These are phyloP conservation scores for Leptestheria dahalacensis DNA, from an alignment of 1,140 invertebrate species.

Conservation along the genomic window DNA sequence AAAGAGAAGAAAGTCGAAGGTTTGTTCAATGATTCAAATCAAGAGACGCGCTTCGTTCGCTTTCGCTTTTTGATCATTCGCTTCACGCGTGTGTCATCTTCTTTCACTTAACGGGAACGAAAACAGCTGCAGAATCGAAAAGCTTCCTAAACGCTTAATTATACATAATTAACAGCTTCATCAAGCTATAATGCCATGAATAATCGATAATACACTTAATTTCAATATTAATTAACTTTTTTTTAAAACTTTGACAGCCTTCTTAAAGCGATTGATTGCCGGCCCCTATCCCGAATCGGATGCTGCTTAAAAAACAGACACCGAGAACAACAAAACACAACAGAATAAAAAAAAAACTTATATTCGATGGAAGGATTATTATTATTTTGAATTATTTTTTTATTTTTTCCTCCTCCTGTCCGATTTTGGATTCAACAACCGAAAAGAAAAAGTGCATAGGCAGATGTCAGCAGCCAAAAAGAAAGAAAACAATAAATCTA, in stretches of 20 bases:
- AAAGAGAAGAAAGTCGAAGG: neutral
- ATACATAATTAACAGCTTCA: too few species aligned
- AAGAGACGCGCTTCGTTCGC: neutral
- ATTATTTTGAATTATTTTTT: too few species aligned
- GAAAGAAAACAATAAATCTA: neutral
- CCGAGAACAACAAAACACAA: neutral
- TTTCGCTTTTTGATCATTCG: neutral
- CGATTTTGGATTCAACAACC: too few species aligned
- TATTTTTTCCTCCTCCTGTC: too few species aligned
- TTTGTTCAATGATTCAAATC: slow-evolving; percentile 2
- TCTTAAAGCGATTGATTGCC: slow-evolving; percentile 28
- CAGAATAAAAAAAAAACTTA: slow-evolving; percentile 1
- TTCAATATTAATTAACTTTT: neutral
- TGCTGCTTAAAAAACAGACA: neutral
- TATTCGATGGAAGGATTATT: too few species aligned
- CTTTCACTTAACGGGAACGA: neutral
- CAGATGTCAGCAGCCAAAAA: neutral
- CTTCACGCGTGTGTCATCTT: neutral
- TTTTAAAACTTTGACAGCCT: slow-evolving; percentile 22
- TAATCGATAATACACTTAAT: too few species aligned
- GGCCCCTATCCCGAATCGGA: slow-evolving; percentile 26
- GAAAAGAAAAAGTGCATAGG: too few species aligned
- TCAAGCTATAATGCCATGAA: too few species aligned
- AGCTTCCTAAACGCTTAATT: too few species aligned
- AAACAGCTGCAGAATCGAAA: neutral